Evolutionary conservation across 2,113 vertebrate species (phyloP).

Genomic region (Mormyrus iriodes): DNA sequence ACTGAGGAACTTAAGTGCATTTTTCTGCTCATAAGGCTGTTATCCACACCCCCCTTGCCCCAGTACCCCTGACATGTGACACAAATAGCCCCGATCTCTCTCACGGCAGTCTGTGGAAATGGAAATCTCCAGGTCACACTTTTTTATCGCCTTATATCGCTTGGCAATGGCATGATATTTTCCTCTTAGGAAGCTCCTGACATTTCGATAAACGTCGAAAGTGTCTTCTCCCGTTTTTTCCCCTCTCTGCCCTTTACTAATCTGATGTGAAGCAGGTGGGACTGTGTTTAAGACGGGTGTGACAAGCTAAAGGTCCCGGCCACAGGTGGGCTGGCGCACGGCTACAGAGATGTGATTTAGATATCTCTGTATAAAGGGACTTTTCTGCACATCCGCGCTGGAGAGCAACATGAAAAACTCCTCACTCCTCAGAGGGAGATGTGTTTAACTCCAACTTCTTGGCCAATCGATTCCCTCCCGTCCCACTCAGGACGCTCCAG

Average conservation of each 20-base stretch:
- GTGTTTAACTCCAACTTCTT: not conserved
- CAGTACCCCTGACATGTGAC: not conserved
- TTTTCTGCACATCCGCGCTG: not conserved
- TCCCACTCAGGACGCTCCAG: not conserved
- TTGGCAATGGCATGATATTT: not conserved
- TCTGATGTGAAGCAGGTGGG: not conserved
- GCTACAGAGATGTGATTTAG: not conserved
- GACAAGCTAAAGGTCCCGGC: not conserved
- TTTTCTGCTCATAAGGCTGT: not conserved
- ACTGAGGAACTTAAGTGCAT: not conserved
- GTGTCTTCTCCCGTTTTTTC: not conserved
- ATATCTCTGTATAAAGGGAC: not conserved
- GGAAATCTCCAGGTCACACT: not conserved
- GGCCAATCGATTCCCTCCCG: not conserved
- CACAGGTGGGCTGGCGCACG: not conserved
- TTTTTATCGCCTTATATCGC: not conserved
- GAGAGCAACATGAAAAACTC: not conserved
- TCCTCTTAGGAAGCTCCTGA: not conserved
- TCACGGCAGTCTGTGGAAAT: not conserved
- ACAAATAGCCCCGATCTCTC: not conserved
- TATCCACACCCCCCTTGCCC: not conserved
- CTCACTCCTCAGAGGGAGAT: not conserved
- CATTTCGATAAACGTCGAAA: not conserved
- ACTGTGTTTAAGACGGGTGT: not conserved
- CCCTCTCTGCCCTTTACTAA: not conserved